Percentiles rank a stretch among this genome's conserved stretches.
Conservation (phyloP, 2,888 invertebrate species). For the Spodoptera picta region DNA sequence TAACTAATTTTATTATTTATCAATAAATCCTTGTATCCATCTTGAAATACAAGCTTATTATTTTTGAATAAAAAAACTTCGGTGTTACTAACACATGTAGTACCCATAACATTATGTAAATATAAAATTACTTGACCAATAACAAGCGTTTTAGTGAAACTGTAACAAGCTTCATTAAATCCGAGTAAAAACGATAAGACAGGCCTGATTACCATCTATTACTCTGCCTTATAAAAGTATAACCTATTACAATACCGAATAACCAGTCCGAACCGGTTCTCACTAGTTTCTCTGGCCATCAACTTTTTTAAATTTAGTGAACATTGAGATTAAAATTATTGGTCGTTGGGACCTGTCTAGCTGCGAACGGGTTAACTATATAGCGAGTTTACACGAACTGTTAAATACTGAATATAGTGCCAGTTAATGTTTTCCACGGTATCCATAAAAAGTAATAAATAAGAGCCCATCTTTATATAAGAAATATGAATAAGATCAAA, state of each 20-base stretch:
- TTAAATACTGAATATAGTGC: conserved; percentile 24
- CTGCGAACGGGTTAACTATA: conserved; percentile 41
- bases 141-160: conserved; percentile 47
- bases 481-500: neutral
- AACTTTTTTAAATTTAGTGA: conserved; percentile 59
- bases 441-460: conserved; percentile 21
- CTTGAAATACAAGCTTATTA: neutral
- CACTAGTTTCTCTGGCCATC: conserved; percentile 53
- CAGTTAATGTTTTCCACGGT: conserved; percentile 17
- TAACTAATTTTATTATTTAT: no score
- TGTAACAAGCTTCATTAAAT: conserved; percentile 45
- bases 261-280: conserved; percentile 53
- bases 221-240: conserved; percentile 47
- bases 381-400: conserved; percentile 18
- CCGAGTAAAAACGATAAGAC: conserved; percentile 47
- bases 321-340: conserved; percentile 61
- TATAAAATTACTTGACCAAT: conserved; percentile 38
- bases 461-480: conserved; percentile 8
- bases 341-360: conserved; percentile 49
- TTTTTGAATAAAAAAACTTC: conserved; percentile 8
- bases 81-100: conserved; percentile 24
- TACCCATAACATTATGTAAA: conserved; percentile 41
- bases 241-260: conserved; percentile 51
- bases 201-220: conserved; percentile 52
- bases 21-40: no score